Percentiles rank a stretch among this genome's conserved stretches.
Conservation (phyloP, 2,113 vertebrate species). For the Pao palembangensis region DNA sequence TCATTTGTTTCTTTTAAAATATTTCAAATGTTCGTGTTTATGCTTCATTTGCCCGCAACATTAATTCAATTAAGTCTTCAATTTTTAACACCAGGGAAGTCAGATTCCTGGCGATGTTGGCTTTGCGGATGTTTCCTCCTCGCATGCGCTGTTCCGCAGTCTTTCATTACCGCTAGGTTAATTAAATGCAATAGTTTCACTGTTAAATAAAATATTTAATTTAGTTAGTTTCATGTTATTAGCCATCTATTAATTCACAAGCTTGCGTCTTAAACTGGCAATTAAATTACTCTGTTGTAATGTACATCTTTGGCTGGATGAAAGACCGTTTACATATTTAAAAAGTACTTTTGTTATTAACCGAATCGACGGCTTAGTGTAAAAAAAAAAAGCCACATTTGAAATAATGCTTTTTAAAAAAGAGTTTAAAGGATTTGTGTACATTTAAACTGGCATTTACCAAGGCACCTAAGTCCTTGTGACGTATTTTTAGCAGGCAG, state of each 20-base stretch:
- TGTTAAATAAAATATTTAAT: not conserved
- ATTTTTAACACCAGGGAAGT: too few relatives aligned
- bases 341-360: too few relatives aligned
- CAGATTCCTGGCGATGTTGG: too few relatives aligned
- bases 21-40: not conserved
- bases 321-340: not conserved
- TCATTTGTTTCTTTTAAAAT: not conserved
- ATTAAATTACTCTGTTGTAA: too few relatives aligned
- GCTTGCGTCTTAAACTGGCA: too few relatives aligned
- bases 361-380: too few relatives aligned
- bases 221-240: not conserved
- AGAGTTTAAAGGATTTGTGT: not conserved
- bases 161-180: not conserved
- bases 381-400: too few relatives aligned
- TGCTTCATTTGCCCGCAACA: not conserved
- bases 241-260: too few relatives aligned
- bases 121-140: not conserved
- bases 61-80: too few relatives aligned
- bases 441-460: conserved; percentile 38
- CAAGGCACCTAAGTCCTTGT: conserved; percentile 13
- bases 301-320: conserved; percentile 29
- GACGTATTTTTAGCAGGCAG: not conserved
- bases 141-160: not conserved
- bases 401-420: too few relatives aligned
- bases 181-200: too few relatives aligned